Base-by-base conservation (phyloP, 2,888 invertebrate genomes). In the Pogonocherus hispidulus region DNA sequence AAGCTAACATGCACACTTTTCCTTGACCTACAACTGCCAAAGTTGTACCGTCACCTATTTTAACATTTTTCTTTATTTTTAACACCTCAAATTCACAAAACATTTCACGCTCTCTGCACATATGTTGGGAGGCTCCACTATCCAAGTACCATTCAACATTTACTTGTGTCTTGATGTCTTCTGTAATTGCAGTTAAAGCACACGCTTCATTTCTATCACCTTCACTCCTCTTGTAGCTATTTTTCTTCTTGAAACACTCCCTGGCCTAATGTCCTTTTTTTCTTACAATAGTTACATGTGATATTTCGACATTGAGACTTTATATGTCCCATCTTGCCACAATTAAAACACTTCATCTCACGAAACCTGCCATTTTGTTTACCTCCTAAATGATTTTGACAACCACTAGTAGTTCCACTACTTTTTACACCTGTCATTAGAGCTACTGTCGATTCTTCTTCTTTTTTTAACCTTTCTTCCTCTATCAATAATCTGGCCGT, bases 401-500 rank as follows among this genome's bases (percentile, higher is more conserved):
- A n/a, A n/a, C n/a, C n/a, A n/a, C n/a, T n/a, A n/a, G n/a, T n/a
- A n/a, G n/a, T n/a, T n/a, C n/a, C n/a, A n/a, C n/a, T n/a, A n/a
- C n/a, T n/a, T n/a, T n/a, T n/a, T n/a, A n/a, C n/a, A n/a, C n/a
- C n/a, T 56, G 57, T 11, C 11, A 54, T 22, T 18, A 67, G 46
- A 11, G 63, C 63, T 11, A 63, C 52, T 16, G 63, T 32, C 35
- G 19, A 18, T 37, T 66, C 62, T 59, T 71, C 63, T 19, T 60
- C 41, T 54, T 63, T 57, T 32, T 47, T 37, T n/a, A 73, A 65
- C 59, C 73, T 67, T 52, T 72, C 69, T 65, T 77, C 75, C 66
- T 76, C 78, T 32, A 72, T 69, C 52, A 74, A 64, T n/a, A 79
- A 44, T 32, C 76, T 3, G 65, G 37, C 72, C 27, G 68, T 73